These are phyloP conservation scores for Himalopsyche phryganea DNA, from an alignment of 1,140 invertebrate genomes.

Conservation along the genomic window DNA sequence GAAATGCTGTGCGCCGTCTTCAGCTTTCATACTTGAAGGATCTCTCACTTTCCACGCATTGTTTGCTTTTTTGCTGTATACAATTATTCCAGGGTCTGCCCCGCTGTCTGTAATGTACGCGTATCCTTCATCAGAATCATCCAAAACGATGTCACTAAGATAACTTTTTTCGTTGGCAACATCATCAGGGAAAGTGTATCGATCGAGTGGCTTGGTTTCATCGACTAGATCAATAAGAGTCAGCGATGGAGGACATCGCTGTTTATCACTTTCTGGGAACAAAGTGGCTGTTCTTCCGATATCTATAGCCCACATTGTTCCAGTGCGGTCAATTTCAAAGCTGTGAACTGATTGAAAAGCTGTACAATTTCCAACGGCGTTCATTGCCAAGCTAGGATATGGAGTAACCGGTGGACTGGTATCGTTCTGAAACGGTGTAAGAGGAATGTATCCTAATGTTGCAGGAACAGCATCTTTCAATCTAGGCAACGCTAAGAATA, in stretches of 20 bases:
- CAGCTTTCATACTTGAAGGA: constrained; percentile 45
- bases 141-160: constrained; percentile 56
- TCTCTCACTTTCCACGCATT: constrained; percentile 56
- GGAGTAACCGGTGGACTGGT: constrained; percentile 32
- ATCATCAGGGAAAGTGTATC: constrained; percentile 28
- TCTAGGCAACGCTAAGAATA: constrained; percentile 47
- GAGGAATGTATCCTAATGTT: constrained; percentile 39
- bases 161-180: constrained; percentile 45
- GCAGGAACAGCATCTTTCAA: constrained; percentile 44
- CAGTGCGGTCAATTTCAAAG: constrained; percentile 57
- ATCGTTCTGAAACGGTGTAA: background rate
- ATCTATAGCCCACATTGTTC: constrained; percentile 59
- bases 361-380: constrained; percentile 48
- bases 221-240: constrained; percentile 55
- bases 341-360: constrained; percentile 56
- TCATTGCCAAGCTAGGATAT: constrained; percentile 56
- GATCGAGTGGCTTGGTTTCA: constrained; percentile 39
- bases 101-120: constrained; percentile 57
- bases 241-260: constrained; percentile 51
- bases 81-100: constrained; percentile 55
- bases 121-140: constrained; percentile 51
- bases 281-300: constrained; percentile 40
- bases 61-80: constrained; percentile 48
- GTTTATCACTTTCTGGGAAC: constrained; percentile 20
- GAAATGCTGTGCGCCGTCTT: background rate